These are phyloP conservation scores for Cheilinus undulatus DNA, from an alignment of 2,113 vertebrate genomes.

Conservation along the genomic window DNA sequence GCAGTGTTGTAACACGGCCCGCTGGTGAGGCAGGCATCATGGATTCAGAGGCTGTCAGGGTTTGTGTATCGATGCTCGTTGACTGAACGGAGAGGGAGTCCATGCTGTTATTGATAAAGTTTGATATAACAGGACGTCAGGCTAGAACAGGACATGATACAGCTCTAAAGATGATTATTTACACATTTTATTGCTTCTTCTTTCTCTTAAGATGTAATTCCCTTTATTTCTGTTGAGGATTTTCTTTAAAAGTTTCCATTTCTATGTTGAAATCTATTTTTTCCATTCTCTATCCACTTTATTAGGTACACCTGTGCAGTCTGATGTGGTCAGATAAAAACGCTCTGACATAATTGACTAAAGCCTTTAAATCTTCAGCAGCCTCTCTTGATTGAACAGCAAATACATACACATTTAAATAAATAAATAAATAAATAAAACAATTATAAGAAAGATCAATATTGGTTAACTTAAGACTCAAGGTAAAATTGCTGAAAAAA, in stretches of 20 bases:
- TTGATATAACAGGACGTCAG: background rate
- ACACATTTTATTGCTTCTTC: background rate
- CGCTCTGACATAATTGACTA: background rate
- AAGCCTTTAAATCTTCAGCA: background rate
- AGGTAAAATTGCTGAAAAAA: too few relatives aligned
- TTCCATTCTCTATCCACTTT: background rate
- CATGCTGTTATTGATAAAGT: constrained; percentile 5
- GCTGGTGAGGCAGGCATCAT: constrained; percentile 36
- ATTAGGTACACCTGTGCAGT: background rate
- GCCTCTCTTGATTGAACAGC: background rate
- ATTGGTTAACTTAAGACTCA: too few relatives aligned
- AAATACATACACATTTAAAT: background rate
- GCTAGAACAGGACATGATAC: constrained; percentile 5
- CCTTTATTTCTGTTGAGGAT: background rate
- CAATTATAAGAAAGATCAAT: too few relatives aligned
- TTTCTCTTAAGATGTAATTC: background rate
- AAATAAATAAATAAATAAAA: background rate
- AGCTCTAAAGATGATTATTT: constrained; percentile 1
- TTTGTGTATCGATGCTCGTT: constrained; percentile 28
- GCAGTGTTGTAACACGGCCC: constrained; percentile 64
- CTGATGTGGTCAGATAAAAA: background rate
- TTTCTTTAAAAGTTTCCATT: background rate
- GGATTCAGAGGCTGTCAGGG: constrained; percentile 45
- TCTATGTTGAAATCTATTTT: background rate
- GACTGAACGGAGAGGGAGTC: constrained; percentile 31